Conservation (phyloP, 2,113 vertebrate species). For the Eidolon helvum region DNA sequence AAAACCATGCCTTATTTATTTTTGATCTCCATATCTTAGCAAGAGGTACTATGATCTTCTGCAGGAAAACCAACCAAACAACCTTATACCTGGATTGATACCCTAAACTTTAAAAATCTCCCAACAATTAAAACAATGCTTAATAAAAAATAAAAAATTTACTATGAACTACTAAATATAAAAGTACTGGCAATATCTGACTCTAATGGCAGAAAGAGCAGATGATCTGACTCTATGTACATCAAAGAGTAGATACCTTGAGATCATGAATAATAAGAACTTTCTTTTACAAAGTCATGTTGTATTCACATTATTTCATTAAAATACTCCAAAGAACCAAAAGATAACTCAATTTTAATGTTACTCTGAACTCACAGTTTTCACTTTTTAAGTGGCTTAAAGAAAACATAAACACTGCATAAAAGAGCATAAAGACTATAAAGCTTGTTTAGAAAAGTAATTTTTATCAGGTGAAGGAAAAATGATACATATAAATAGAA, state of each 20-base stretch:
- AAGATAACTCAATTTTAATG: neutral
- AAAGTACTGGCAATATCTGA: neutral
- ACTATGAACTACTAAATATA: neutral
- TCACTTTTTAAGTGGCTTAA: constrained; percentile 24
- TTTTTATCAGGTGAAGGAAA: neutral
- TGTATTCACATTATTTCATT: constrained; percentile 29
- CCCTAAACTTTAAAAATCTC: neutral
- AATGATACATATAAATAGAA: neutral
- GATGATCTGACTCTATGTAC: neutral
- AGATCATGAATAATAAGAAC: neutral
- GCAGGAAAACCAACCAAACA: neutral
- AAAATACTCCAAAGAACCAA: constrained; percentile 1
- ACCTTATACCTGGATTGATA: neutral
- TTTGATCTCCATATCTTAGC: neutral
- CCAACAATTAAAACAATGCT: neutral
- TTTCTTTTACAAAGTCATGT: constrained; percentile 14
- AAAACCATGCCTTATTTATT: neutral
- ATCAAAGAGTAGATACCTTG: neutral
- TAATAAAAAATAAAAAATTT: neutral
- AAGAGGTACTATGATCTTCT: neutral
- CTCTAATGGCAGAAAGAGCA: neutral
- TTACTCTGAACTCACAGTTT: neutral
- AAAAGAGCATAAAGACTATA: neutral
- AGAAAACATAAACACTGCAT: neutral
- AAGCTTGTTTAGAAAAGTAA: neutral